These are phyloP conservation scores for Botrylloides violaceus DNA, from an alignment of 23 tunicate genomes.

Conservation along the genomic window DNA sequence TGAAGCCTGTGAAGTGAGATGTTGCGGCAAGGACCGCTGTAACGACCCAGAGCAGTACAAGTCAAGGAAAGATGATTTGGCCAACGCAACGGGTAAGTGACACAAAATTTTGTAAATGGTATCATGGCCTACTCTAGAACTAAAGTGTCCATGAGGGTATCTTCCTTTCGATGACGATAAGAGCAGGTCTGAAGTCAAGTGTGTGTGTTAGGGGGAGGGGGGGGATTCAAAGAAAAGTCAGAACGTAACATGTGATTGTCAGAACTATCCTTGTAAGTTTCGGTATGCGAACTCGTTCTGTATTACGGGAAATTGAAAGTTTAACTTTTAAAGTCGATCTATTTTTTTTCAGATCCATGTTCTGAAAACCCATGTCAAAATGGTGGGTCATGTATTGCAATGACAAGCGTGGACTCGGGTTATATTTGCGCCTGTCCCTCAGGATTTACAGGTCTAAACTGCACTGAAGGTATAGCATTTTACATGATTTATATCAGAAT, in stretches of 20 bases:
- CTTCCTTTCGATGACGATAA: too few relatives aligned
- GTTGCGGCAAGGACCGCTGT: conserved; percentile 15
- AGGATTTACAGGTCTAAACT: conserved; percentile 35
- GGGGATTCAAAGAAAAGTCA: too few relatives aligned
- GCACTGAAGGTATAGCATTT: conserved; percentile 30
- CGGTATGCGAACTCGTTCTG: too few relatives aligned
- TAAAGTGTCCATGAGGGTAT: too few relatives aligned
- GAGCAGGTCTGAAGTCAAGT: too few relatives aligned
- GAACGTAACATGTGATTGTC: too few relatives aligned
- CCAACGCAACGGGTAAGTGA: too few relatives aligned
- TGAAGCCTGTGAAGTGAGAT: conserved; percentile 3
- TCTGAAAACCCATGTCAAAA: conserved; percentile 30
- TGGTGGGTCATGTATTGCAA: conserved; percentile 34
- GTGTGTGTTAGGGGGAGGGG: too few relatives aligned
- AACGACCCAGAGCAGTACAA: conserved; percentile 5
- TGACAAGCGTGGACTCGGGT: conserved; percentile 1
- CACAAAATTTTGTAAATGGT: too few relatives aligned
- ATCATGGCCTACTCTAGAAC: too few relatives aligned
- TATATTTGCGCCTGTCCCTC: conserved; percentile 35
- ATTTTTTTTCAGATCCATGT: conserved; percentile 22
- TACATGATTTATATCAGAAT: not conserved
- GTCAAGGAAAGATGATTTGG: not conserved
- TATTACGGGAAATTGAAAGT: too few relatives aligned
- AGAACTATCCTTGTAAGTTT: too few relatives aligned
- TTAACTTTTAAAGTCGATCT: not conserved